Conservation (phyloP, 2,797 vertebrate species). For the Mareca strepera region DNA sequence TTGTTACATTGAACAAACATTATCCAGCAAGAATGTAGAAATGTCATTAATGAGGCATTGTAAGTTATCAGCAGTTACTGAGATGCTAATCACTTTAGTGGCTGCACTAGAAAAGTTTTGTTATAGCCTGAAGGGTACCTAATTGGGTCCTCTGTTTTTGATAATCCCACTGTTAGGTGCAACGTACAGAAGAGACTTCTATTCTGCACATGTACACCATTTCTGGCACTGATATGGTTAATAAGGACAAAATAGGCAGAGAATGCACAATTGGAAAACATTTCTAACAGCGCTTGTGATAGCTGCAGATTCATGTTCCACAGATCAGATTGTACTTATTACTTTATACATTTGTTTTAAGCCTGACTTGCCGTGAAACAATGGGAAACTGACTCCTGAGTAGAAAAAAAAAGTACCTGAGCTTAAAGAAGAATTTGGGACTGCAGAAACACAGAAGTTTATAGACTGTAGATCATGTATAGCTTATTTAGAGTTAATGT, state of each 20-base stretch:
- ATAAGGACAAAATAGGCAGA: neutral
- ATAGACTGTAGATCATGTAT: neutral
- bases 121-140: neutral
- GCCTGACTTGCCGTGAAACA: neutral
- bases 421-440: neutral
- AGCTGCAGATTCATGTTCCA: neutral
- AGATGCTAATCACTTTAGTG: constrained; percentile 15
- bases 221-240: neutral
- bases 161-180: neutral
- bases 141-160: neutral
- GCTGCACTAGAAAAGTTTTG: constrained; percentile 46
- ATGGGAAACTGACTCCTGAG: neutral
- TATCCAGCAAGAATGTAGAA: neutral
- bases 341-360: neutral
- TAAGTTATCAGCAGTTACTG: neutral
- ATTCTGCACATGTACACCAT: neutral
- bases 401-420: neutral
- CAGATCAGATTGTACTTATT: neutral
- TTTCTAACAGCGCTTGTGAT: neutral
- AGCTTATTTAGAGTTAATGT: neutral
- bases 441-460: neutral
- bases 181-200: neutral
- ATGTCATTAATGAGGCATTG: neutral
- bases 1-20: constrained; percentile 12
- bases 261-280: neutral